Conservation (phyloP, 2,113 vertebrate species). For the Natator depressus region DNA sequence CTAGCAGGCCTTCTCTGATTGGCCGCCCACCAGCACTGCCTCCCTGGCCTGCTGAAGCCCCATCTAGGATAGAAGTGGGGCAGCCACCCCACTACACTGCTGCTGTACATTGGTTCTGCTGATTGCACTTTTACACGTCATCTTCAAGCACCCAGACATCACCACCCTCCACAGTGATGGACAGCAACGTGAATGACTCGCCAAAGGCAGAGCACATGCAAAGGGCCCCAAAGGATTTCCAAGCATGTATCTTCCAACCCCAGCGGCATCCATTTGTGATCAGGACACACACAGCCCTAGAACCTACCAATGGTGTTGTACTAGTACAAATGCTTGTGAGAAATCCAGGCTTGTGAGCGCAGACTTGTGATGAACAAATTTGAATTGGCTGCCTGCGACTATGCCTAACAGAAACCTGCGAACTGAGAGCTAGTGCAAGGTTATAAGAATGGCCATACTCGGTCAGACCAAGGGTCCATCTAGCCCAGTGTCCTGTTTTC, state of each 20-base stretch:
- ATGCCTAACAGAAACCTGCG: background rate
- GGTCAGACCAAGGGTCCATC: background rate
- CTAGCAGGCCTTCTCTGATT: too few relatives aligned
- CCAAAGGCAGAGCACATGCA: too few relatives aligned
- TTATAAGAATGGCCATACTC: background rate
- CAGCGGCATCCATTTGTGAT: background rate
- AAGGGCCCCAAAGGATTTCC: background rate
- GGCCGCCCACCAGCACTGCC: too few relatives aligned
- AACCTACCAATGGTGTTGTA: background rate
- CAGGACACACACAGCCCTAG: background rate
- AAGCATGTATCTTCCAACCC: background rate
- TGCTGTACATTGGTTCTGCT: background rate
- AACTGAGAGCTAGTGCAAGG: background rate
- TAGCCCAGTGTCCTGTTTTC: background rate
- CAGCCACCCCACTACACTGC: too few relatives aligned
- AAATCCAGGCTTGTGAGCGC: background rate
- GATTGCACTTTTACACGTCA: background rate
- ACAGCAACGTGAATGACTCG: background rate
- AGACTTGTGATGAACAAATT: background rate
- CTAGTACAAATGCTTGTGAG: background rate
- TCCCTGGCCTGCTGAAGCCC: too few relatives aligned
- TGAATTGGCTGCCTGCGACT: background rate
- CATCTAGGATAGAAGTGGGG: too few relatives aligned
- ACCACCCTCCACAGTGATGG: background rate
- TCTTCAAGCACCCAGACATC: background rate